These are phyloP conservation scores for Lacanobia oleracea DNA, from an alignment of 2,888 invertebrate species.

Conservation along the genomic window DNA sequence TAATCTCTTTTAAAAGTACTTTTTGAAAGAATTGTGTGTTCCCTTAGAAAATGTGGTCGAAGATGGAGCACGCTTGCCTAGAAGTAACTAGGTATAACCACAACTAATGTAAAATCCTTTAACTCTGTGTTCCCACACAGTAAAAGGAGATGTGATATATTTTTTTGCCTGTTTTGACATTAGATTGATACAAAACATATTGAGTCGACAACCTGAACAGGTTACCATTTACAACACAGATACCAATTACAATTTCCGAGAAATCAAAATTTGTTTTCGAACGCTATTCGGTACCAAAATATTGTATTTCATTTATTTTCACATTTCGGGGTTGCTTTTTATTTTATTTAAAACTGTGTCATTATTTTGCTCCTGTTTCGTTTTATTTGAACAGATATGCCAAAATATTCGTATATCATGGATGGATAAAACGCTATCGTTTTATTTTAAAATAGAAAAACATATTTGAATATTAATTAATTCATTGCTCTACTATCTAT, in stretches of 20 bases:
- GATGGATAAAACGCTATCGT: background rate
- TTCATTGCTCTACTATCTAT: too few relatives aligned
- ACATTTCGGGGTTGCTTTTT: background rate
- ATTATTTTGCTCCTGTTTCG: background rate
- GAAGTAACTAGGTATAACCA: too few relatives aligned
- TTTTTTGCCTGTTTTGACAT: background rate
- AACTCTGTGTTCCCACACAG: too few relatives aligned
- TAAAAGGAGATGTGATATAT: background rate
- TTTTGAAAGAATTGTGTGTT: too few relatives aligned
- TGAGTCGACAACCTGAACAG: background rate
- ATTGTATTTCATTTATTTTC: background rate
- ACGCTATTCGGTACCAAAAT: background rate
- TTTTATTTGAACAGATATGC: constrained; percentile 14
- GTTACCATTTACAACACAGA: background rate
- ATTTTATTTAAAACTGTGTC: background rate
- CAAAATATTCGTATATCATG: constrained; percentile 20
- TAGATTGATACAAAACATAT: constrained; percentile 13
- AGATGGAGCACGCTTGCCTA: too few relatives aligned
- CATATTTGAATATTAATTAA: too few relatives aligned
- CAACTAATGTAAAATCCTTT: too few relatives aligned
- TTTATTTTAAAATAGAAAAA: background rate
- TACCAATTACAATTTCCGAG: background rate
- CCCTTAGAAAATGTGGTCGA: too few relatives aligned
- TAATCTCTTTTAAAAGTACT: too few relatives aligned
- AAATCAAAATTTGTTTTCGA: background rate